A percentile compares a stretch with the other conserved stretches of the same genome.
phyloP scores from a whole-genome alignment of 2,797 vertebrate genomes.

The Eulemur albifrons region DNA sequence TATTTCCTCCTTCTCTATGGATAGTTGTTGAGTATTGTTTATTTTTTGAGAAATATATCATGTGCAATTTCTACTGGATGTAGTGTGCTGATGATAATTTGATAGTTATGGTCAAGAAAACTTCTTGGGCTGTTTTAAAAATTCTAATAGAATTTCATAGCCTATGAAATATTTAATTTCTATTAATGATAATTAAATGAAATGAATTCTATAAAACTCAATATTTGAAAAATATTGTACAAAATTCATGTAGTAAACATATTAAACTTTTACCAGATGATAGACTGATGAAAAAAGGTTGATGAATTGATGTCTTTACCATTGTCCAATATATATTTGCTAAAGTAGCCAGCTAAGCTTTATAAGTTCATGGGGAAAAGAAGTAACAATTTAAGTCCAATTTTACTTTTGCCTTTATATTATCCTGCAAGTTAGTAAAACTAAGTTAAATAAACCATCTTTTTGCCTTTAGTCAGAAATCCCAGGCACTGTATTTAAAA shows the following conservation, averaged over 20 bases:
- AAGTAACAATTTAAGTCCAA: neutral
- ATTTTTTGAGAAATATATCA: constrained; percentile 1
- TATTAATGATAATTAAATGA: neutral
- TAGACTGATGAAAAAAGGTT: neutral
- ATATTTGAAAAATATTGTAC: neutral
- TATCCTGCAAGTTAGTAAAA: neutral
- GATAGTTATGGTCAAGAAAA: neutral
- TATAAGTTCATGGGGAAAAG: neutral
- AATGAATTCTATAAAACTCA: neutral
- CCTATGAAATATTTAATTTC: neutral
- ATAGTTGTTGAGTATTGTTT: neutral
- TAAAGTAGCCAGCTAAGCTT: neutral
- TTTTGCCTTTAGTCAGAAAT: neutral
- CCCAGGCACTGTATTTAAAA: neutral
- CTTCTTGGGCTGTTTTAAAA: neutral
- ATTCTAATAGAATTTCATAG: neutral
- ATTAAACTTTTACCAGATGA: neutral
- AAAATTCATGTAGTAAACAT: neutral
- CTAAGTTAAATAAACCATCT: neutral
- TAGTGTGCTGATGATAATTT: neutral
- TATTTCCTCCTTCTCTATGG: neutral
- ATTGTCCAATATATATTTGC: neutral
- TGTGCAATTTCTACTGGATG: neutral
- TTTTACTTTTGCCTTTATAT: neutral
- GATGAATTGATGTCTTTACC: neutral